Percentiles rank a stretch among this genome's conserved stretches.
phyloP scores from a whole-genome alignment of 2,888 invertebrate species.

The Dendrolimus pini region DNA sequence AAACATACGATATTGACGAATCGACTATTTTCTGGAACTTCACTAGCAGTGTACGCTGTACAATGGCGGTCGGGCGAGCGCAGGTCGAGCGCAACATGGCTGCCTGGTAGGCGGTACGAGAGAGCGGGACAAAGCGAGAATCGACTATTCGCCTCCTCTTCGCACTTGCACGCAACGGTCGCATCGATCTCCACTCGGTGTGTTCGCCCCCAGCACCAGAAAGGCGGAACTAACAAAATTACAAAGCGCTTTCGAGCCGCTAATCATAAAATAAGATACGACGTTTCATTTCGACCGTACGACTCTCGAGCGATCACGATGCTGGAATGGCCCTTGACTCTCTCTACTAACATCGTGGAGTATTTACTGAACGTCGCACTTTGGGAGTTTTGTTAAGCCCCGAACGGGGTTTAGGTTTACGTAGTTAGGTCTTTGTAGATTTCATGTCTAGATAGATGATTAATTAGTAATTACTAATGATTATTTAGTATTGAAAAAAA shows the following conservation, averaged over 20 bases:
- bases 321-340: slow-evolving; percentile 75
- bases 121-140: slow-evolving; percentile 53
- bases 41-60: slow-evolving; percentile 70
- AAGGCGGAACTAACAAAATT: slow-evolving; percentile 78
- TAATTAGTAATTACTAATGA: no score
- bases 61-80: slow-evolving; percentile 76
- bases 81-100: slow-evolving; percentile 77
- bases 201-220: slow-evolving; percentile 76
- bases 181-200: slow-evolving; percentile 75
- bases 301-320: slow-evolving; percentile 73
- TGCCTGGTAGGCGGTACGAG: slow-evolving; percentile 75
- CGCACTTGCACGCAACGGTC: slow-evolving; percentile 64
- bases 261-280: slow-evolving; percentile 78
- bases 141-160: slow-evolving; percentile 45
- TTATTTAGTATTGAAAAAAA: no score
- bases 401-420: slow-evolving; percentile 48
- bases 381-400: slow-evolving; percentile 47
- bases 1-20: slow-evolving; percentile 45
- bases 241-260: slow-evolving; percentile 77
- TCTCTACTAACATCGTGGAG: slow-evolving; percentile 65
- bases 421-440: slow-evolving; percentile 16
- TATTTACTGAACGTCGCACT: slow-evolving; percentile 54
- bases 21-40: slow-evolving; percentile 34
- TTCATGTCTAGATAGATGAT: background rate
- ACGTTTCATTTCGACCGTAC: slow-evolving; percentile 76